Evolutionary conservation across 2,888 invertebrate species (phyloP), one percentile per base, ranked within the genome.

Genomic region (Drosophila antonietae): DNA sequence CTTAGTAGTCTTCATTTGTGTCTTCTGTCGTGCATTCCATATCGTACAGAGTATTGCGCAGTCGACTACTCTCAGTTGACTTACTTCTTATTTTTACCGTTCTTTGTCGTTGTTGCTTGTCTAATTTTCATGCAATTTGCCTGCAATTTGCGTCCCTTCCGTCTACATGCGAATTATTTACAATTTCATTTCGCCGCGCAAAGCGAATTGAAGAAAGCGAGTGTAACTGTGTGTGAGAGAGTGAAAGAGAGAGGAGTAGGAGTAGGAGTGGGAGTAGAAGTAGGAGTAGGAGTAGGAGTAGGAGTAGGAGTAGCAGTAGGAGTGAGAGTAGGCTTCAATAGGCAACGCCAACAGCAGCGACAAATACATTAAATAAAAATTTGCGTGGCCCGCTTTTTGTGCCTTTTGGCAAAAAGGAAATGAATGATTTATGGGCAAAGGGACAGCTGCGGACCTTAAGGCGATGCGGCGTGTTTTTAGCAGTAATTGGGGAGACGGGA

Each of bases 381-480:
- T 73, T 62, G 58, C 70, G 56, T 63, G 57, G 49, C 44, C 44
- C 65, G 53, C 57, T 59, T 73, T 78, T 69, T 63, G 43, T 66
- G 62, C 60, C 66, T 70, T 70, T 70, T 63, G 66, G 70, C 66
- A 57, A 60, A 47, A 61, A 56, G 82, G 81, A 80, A 82, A 73
- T 78, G 69, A 86, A 86, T 86, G 87, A 83, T 83, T 83, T 83
- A 83, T 86, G 73, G 55, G 52, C 52, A 37, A 55, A 20, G 41
- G 55, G 53, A 53, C 39, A 53, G 53, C 53, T 3, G 55, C 28
- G 28, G 55, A 31, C 52, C 35, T 33, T 31, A 35, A n/a, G 31
- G 51, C 56, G n/a, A 18, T 8, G 58, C 15, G 18, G 15, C 20
- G 61, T 15, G 18, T 18, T 28, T 31, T 23, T 43, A 14, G 47